phyloP scores from a whole-genome alignment of 2,797 vertebrate species.

The Gouania willdenowi region DNA sequence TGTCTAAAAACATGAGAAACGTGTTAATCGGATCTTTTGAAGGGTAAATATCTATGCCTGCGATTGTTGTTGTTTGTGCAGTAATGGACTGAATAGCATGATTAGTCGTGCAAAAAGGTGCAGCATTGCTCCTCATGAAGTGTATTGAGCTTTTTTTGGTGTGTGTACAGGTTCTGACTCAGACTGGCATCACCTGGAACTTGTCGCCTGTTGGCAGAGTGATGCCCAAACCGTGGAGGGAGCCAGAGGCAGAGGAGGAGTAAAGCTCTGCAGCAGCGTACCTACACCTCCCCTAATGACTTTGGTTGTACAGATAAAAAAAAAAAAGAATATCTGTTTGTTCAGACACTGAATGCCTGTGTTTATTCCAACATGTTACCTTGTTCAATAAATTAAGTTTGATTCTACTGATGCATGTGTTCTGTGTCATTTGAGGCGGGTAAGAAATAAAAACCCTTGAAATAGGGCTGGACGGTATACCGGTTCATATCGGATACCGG shows the following conservation, averaged over 20 bases:
- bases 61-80: too few relatives aligned
- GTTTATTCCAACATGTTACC: constrained; percentile 53
- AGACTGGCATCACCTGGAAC: constrained; percentile 75
- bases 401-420: constrained; percentile 16
- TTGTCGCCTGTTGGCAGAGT: constrained; percentile 72
- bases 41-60: too few relatives aligned
- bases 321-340: constrained; percentile 19
- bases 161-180: constrained; percentile 72
- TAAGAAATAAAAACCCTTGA: neutral
- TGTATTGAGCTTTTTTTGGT: too few relatives aligned
- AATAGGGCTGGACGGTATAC: too few relatives aligned
- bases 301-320: constrained; percentile 64
- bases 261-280: constrained; percentile 12
- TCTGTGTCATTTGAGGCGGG: neutral
- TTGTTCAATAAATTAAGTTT: constrained; percentile 67
- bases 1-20: too few relatives aligned
- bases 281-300: constrained; percentile 11
- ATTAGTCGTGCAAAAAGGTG: too few relatives aligned
- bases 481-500: too few relatives aligned
- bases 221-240: constrained; percentile 68
- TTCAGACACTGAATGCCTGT: constrained; percentile 32
- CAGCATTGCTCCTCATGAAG: too few relatives aligned
- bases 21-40: too few relatives aligned
- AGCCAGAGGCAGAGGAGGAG: constrained; percentile 56
- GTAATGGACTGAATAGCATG: too few relatives aligned